A percentile compares a stretch with the other conserved stretches of the same genome.
phyloP scores from a whole-genome alignment of 92 coral and sea anemone genomes.

The Actinostola sp. region DNA sequence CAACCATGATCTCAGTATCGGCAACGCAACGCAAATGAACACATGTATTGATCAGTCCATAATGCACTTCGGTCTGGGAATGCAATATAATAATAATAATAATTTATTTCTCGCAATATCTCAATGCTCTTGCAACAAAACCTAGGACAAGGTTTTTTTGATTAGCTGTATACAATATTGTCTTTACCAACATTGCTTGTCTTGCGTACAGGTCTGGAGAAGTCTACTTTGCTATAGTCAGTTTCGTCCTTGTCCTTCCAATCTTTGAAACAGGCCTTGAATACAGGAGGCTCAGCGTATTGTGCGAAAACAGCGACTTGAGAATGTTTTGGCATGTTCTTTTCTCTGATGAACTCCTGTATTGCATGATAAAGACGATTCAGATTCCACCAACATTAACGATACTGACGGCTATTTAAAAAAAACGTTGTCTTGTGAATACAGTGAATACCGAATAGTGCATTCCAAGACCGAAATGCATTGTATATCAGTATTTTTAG shows the following conservation, averaged over 20 bases:
- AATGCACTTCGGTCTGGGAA: no score
- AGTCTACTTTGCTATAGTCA: background rate
- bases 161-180: background rate
- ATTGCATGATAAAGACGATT: background rate
- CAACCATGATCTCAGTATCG: no score
- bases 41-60: no score
- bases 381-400: background rate
- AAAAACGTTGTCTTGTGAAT: no score
- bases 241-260: conserved; percentile 4
- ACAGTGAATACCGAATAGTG: no score
- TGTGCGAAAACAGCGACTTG: background rate
- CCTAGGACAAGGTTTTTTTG: background rate
- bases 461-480: no score
- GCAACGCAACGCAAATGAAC: no score
- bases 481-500: no score
- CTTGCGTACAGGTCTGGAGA: background rate
- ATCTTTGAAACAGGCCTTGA: conserved; percentile 8
- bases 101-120: no score
- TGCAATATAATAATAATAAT: no score
- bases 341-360: background rate
- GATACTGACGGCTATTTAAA: no score
- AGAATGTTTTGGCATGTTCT: background rate
- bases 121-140: no score
- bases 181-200: conserved; percentile 3
- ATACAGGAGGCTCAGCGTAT: background rate